These are phyloP conservation scores for Gallinago solitaria DNA, from an alignment of 2,797 vertebrate genomes.

Conservation along the genomic window DNA sequence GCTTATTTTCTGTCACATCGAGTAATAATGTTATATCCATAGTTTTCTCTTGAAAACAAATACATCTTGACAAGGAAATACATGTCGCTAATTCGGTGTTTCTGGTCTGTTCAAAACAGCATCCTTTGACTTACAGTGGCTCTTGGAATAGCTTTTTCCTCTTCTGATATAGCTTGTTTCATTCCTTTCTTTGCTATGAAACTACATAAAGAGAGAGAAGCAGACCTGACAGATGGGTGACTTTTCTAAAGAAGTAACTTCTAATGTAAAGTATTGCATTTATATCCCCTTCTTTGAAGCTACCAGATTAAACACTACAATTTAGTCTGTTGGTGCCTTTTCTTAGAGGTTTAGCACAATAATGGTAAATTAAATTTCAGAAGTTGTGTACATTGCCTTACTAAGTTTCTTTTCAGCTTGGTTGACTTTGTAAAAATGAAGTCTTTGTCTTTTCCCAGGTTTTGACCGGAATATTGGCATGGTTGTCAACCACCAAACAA, in stretches of 20 bases:
- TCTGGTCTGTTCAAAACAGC: background rate
- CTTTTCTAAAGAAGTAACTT: background rate
- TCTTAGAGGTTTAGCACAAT: background rate
- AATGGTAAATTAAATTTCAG: background rate
- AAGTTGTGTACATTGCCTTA: background rate
- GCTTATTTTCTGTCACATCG: background rate
- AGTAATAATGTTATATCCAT: background rate
- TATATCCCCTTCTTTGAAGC: background rate
- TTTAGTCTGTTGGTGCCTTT: background rate
- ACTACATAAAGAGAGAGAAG: background rate
- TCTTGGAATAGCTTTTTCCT: background rate
- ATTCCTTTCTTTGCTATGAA: background rate
- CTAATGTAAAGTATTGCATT: background rate
- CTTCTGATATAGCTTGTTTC: background rate
- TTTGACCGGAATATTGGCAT: slow-evolving; percentile 87
- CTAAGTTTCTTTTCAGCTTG: background rate
- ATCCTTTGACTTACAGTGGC: background rate
- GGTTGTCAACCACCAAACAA: slow-evolving; percentile 86
- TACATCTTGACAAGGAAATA: background rate
- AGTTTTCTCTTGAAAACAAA: background rate
- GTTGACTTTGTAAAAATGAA: background rate
- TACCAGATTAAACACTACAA: background rate
- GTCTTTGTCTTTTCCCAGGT: slow-evolving; percentile 75
- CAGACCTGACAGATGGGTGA: background rate
- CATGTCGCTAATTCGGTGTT: background rate